These are phyloP conservation scores for Kuschelorhynchus macadamiae DNA, from an alignment of 2,888 invertebrate species.

Conservation along the genomic window DNA sequence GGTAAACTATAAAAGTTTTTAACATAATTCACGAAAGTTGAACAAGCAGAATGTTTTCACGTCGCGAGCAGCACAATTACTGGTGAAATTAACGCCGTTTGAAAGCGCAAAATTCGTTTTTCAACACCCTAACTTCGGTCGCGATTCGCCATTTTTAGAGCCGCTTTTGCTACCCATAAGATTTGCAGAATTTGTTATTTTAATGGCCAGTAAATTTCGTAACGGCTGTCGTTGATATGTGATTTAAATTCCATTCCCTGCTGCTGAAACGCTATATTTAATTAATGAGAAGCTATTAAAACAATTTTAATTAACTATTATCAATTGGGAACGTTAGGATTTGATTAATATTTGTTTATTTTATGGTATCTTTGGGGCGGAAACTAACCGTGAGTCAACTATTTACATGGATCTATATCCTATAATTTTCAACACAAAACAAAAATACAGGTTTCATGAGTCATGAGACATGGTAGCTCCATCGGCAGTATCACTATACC, in stretches of 20 bases:
- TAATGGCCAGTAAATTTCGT: slow-evolving; percentile 28
- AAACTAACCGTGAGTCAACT: no score
- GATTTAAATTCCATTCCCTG: background rate
- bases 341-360: no score
- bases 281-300: background rate
- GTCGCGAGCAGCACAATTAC: slow-evolving; percentile 44
- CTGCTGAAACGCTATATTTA: background rate
- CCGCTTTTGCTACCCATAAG: slow-evolving; percentile 20
- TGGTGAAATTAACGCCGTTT: slow-evolving; percentile 33
- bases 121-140: slow-evolving; percentile 25
- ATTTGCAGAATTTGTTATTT: slow-evolving; percentile 30
- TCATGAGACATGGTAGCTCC: no score
- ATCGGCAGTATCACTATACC: no score
- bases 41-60: slow-evolving; percentile 31
- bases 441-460: no score
- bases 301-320: no score
- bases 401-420: no score
- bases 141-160: slow-evolving; percentile 32
- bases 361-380: no score
- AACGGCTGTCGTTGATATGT: slow-evolving; percentile 36
- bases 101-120: slow-evolving; percentile 24
- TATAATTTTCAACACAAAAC: no score
- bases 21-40: slow-evolving; percentile 41
- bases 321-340: no score
- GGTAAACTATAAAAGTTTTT: slow-evolving; percentile 31